Evolutionary conservation across 1,140 invertebrate genomes (phyloP), one percentile per base, ranked within the genome.

Genomic region (Cyclargus thomasi): DNA sequence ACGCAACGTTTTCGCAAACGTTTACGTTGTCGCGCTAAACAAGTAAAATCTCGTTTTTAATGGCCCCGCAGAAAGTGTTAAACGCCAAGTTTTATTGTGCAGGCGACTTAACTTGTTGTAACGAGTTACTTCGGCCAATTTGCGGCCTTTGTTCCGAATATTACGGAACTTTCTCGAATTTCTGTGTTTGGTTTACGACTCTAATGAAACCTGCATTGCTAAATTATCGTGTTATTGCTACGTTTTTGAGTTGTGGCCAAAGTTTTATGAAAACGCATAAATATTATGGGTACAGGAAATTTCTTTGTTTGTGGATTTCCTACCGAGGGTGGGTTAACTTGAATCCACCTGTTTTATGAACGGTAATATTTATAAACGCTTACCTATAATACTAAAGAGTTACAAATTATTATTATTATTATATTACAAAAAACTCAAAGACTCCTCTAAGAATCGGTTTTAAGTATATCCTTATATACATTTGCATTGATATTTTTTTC

Each of bases 91-190:
- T 85, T 81, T 82, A 83, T 83, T 83, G 79, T 71, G 71, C 73
- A 73, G 71, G 76, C 77, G 79, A 78, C 79, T 80, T 79, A 83
- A 80, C 81, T 83, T 83, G 79, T 78, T 78, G 79, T 81, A 78
- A 74, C 78, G 73, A 76, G 76, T 80, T 75, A 73, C 74, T 73
- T 63, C 70, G 69, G 68, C 73, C 73, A 74, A 78, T 80, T 79
- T 79, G 75, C 75, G 79, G 74, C 55, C 63, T 75, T 76, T 81
- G 76, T 79, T 81, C 74, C 70, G 74, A 69, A 70, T 78, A 78
- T 78, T 75, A 71, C 69, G 69, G 69, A 76, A 78, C 63, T 78
- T 77, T 77, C 21, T 55, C 66, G 62, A 63, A 29, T 3, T 47
- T 47, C 39, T 8, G 39, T 16, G 39, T 47, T 11, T 14, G 39